phyloP scores from a whole-genome alignment of 2,888 invertebrate species.

The Allophyes oxyacanthae region DNA sequence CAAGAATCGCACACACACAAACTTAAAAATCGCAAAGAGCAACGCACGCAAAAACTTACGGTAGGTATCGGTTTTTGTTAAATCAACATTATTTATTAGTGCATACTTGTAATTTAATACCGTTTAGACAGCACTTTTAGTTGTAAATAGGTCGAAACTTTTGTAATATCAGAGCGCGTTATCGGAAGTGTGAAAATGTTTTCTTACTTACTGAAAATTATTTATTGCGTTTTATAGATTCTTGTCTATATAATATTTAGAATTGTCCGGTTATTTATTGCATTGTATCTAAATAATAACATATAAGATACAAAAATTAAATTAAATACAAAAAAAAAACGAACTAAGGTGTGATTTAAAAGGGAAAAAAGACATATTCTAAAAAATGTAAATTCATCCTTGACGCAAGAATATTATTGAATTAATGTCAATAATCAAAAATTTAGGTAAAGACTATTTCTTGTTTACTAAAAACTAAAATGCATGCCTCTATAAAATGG shows the following conservation, averaged over 20 bases:
- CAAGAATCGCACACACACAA: slow-evolving; percentile 63
- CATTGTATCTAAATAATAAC: no score
- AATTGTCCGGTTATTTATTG: background rate
- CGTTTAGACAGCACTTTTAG: slow-evolving; percentile 18
- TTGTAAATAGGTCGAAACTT: slow-evolving; percentile 43
- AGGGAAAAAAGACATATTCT: no score
- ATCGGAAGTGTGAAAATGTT: slow-evolving; percentile 36
- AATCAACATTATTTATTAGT: slow-evolving; percentile 63
- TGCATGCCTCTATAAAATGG: no score
- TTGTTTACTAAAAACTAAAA: no score
- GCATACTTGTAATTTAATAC: slow-evolving; percentile 42
- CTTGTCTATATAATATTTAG: background rate
- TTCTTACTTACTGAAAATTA: slow-evolving; percentile 23
- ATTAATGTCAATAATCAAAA: no score
- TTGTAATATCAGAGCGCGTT: slow-evolving; percentile 39
- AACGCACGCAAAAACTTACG: slow-evolving; percentile 70
- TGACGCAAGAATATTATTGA: no score
- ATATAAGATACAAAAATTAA: background rate
- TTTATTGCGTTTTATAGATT: slow-evolving; percentile 6
- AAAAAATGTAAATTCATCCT: no score
- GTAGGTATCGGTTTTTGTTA: slow-evolving; percentile 79
- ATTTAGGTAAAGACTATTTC: no score
- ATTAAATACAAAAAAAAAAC: no score
- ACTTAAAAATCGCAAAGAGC: slow-evolving; percentile 69
- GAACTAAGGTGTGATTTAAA: no score